Evolutionary conservation across 2,888 invertebrate species (phyloP), one percentile per base, ranked within the genome.

Genomic region (Megamerina dolium): DNA sequence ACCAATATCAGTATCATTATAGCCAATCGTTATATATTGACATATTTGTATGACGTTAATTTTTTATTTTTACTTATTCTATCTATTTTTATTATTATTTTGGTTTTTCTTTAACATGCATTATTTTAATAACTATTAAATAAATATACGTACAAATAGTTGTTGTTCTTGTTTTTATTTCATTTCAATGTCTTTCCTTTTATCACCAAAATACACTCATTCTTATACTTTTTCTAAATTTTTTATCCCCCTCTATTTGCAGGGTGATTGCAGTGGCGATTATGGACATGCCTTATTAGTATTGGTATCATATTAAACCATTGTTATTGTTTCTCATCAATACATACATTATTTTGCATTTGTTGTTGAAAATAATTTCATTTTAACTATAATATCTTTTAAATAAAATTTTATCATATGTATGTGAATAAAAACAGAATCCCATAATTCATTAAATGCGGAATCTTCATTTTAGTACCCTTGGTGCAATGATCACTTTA

Each of bases 231-330:
- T 19, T 19, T 32, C 16, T 20, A 33, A 21, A 34, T 42, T 20
- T 37, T 41, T 46, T 19, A 41, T 49, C 45, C 50, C 30, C 43
- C 46, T 52, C 18, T 52, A 41, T 48, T 57, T 55, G 56, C 78
- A 82, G 80, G 80, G 79, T 57, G 83, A 83, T 72, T 73, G 80
- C 59, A 75, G 75, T 53, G 83, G 83, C 60, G 83, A 84, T 74
- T 82, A 80, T 75, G 75, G 74, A 72, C 74, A 78, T 70, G 76
- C 79, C 60, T 76, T 85, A 72, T 75, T 80, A 40, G 48, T 57
- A 37, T 54, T 70, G 51, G 64, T 62, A 44, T 63, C 67, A 20
- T 70, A 67, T 50, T 55, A 50, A 52, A 37, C 23, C 27, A 10
- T 39, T 10, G 17, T 12, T 19, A 29, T 18, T 35, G 23, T 10